Evolutionary conservation across 2,888 invertebrate species (phyloP).

Genomic region (Spodoptera exigua): DNA sequence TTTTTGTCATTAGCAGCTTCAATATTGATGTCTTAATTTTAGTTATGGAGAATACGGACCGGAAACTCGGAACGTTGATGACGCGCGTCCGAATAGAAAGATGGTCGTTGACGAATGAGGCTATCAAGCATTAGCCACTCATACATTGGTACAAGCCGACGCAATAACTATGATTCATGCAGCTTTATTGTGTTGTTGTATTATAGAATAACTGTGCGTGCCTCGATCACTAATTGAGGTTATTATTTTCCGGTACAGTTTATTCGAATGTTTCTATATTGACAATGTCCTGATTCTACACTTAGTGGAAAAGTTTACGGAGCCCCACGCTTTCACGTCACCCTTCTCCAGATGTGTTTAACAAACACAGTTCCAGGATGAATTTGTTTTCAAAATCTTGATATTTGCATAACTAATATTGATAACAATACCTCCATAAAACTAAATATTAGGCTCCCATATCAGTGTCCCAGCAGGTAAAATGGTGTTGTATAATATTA

Average conservation of each 20-base stretch:
- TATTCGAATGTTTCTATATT: no score
- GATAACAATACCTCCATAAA: no score
- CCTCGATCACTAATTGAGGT: conserved; percentile 4
- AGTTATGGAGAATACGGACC: conserved; percentile 75
- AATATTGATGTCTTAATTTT: conserved; percentile 87
- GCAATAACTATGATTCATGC: conserved; percentile 60
- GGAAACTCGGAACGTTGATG: conserved; percentile 75
- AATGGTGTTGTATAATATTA: no score
- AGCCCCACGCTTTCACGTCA: no score
- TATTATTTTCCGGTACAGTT: conserved; percentile 8
- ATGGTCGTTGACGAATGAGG: conserved; percentile 66
- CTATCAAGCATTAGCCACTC: conserved; percentile 64
- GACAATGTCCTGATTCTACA: no score
- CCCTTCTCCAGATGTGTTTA: no score
- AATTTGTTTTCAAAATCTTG: no score
- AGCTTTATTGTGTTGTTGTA: conserved; percentile 19
- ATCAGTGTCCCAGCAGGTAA: no score
- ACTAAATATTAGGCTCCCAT: no score
- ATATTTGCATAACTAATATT: no score
- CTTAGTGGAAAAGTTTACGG: no score
- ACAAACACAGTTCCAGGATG: no score
- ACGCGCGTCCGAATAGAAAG: conserved; percentile 53
- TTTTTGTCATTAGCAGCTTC: conserved; percentile 71
- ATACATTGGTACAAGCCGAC: conserved; percentile 21
- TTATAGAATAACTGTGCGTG: conserved; percentile 17